Evolutionary conservation across 2,888 invertebrate species (phyloP).

Genomic region (Caenorhabditis zanzibari): DNA sequence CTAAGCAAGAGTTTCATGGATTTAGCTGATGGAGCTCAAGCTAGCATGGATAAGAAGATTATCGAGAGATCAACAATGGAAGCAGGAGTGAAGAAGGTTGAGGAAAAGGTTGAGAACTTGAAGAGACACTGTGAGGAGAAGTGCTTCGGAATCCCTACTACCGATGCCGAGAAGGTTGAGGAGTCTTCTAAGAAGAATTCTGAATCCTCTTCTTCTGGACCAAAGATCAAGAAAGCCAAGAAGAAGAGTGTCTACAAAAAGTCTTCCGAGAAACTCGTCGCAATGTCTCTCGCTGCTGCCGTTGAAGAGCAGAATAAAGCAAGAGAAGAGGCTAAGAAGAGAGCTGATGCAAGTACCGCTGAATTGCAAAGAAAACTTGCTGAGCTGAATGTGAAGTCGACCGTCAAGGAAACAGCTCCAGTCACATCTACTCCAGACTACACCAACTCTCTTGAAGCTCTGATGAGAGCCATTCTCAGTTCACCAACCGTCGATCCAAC

Average conservation of each 20-base stretch:
- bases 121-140: slow-evolving; percentile 28
- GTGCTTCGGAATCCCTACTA: not conserved
- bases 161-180: not conserved
- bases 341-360: slow-evolving; percentile 39
- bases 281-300: slow-evolving; percentile 3
- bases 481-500: not conserved
- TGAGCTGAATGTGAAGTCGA: slow-evolving; percentile 13
- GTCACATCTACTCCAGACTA: not conserved
- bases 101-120: slow-evolving; percentile 38
- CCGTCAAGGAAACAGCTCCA: not conserved
- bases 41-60: slow-evolving; percentile 32
- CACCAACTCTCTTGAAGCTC: slow-evolving; percentile 2
- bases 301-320: not conserved
- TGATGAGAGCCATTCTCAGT: slow-evolving; percentile 1
- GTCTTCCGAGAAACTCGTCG: slow-evolving; percentile 7
- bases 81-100: slow-evolving; percentile 34
- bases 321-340: slow-evolving; percentile 41
- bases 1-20: slow-evolving; percentile 54
- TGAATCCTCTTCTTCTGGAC: not conserved
- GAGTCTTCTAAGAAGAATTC: not conserved
- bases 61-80: slow-evolving; percentile 41
- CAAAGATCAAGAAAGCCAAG: slow-evolving; percentile 31
- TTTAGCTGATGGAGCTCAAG: slow-evolving; percentile 46
- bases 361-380: slow-evolving; percentile 36
- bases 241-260: slow-evolving; percentile 31